Evolutionary conservation across 2,113 vertebrate species (phyloP).

Genomic region (Eulemur rufifrons): DNA sequence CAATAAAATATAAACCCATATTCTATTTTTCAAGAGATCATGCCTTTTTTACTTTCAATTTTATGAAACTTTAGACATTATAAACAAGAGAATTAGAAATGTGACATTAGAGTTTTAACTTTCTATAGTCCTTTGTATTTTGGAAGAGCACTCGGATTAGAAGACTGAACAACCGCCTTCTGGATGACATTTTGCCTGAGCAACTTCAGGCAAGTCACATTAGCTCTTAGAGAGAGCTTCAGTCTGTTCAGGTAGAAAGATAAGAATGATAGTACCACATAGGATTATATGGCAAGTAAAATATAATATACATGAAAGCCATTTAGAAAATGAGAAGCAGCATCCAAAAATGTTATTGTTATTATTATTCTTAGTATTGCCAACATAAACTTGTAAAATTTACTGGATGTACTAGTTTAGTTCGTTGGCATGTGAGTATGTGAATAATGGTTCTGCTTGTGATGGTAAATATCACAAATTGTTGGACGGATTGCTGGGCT

Average conservation of each 20-base stretch:
- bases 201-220: neutral
- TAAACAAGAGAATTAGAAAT: neutral
- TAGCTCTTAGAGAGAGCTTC: neutral
- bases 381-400: neutral
- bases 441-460: neutral
- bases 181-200: neutral
- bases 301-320: neutral
- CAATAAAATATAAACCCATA: constrained; percentile 10
- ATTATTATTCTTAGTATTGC: neutral
- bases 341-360: neutral
- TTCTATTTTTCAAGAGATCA: constrained; percentile 3
- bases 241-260: neutral
- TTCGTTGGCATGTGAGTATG: neutral
- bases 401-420: neutral
- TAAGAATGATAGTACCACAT: neutral
- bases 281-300: neutral
- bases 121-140: neutral
- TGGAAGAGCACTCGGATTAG: neutral
- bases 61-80: constrained; percentile 29
- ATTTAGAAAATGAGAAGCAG: neutral
- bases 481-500: neutral
- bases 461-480: neutral
- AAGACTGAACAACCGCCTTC: neutral
- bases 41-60: neutral
- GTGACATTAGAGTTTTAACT: neutral